These are phyloP conservation scores for Vipera ursinii DNA, from an alignment of 2,797 vertebrate genomes.

Conservation along the genomic window DNA sequence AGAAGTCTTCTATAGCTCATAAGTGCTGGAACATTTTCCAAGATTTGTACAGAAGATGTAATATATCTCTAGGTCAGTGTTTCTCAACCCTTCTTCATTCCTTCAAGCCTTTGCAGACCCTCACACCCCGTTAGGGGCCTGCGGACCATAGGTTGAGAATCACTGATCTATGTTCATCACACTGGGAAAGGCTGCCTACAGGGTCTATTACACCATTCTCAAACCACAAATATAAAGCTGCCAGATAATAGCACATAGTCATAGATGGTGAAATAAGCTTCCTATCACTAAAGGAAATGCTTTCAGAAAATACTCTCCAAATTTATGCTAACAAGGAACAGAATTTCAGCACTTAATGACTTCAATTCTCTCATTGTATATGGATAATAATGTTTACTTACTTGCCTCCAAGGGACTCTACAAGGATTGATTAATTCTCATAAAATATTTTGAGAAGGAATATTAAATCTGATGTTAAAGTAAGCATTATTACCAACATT, in stretches of 20 bases:
- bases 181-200: neutral
- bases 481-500: conserved; percentile 39
- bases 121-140: neutral
- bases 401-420: conserved; percentile 48
- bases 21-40: neutral
- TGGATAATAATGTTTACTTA: conserved; percentile 49
- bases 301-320: conserved; percentile 33
- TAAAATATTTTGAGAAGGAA: conserved; percentile 37
- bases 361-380: conserved; percentile 35
- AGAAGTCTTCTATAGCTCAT: neutral
- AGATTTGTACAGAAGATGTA: neutral
- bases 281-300: neutral
- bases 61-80: neutral
- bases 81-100: neutral
- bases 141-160: neutral
- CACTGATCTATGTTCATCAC: neutral
- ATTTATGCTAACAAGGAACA: conserved; percentile 55
- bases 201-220: neutral
- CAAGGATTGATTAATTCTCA: conserved; percentile 58
- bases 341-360: conserved; percentile 50
- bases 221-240: neutral
- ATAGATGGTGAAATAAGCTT: conserved; percentile 12
- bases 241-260: neutral
- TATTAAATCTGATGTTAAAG: conserved; percentile 31
- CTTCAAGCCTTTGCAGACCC: neutral